Evolutionary conservation across 2,888 invertebrate genomes (phyloP).

Genomic region (Sipunculus nudus): DNA sequence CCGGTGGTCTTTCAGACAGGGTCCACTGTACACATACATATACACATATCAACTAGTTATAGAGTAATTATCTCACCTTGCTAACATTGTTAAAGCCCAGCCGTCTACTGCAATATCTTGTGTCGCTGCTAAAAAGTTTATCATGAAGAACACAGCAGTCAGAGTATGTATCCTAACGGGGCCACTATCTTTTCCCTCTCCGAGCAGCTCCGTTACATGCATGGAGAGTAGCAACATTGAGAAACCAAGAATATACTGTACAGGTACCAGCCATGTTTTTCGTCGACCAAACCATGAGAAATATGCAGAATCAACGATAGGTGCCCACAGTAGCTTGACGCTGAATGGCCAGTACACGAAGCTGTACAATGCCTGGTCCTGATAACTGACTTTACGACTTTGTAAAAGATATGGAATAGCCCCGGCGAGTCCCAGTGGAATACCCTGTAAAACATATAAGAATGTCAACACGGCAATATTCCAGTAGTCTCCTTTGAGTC

Average conservation of each 20-base stretch:
- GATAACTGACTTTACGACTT: conserved; percentile 90
- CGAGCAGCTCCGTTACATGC: conserved; percentile 75
- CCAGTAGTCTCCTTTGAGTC: conserved; percentile 57
- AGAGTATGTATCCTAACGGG: conserved; percentile 66
- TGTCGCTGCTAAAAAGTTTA: conserved; percentile 97
- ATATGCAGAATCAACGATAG: conserved; percentile 94
- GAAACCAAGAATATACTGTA: conserved; percentile 86
- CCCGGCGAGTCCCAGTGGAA: conserved; percentile 90
- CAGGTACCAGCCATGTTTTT: conserved; percentile 89
- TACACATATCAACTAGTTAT: too few species aligned
- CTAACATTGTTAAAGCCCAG: conserved; percentile 98
- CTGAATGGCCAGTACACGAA: conserved; percentile 90
- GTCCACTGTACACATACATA: too few species aligned
- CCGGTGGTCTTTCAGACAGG: too few species aligned
- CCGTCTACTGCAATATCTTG: conserved; percentile 99
- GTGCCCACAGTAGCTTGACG: conserved; percentile 96
- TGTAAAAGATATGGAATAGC: conserved; percentile 96
- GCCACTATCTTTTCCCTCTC: conserved; percentile 68
- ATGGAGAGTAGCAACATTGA: conserved; percentile 89
- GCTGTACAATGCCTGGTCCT: conserved; percentile 85
- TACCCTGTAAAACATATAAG: conserved; percentile 87
- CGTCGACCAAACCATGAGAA: conserved; percentile 85
- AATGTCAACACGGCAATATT: conserved; percentile 90
- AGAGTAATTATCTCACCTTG: too few species aligned
- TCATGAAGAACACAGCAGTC: conserved; percentile 85